Evolutionary conservation across 2,888 invertebrate species (phyloP), one percentile per base, ranked within the genome.

Genomic region (Epicampocera succincta): DNA sequence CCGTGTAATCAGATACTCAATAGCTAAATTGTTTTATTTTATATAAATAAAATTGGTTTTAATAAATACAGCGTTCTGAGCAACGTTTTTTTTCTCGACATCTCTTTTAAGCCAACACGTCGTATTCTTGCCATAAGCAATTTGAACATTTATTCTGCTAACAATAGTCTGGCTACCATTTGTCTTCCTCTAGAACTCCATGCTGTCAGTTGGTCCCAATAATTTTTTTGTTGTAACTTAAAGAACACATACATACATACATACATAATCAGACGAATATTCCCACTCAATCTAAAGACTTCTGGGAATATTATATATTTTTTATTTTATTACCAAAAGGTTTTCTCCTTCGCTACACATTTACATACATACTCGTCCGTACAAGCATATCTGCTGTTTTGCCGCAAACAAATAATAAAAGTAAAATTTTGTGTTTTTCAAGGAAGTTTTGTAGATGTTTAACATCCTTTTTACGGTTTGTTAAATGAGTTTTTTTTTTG

Each of bases 401-500:
- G 11, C 1, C 58, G 44, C 1, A 74, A 60, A 58, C 21, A n/a
- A 38, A 33, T 33, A 60, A 68, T 38, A 40, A 54, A 69, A 48
- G 42, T 42, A 40, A 13, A 12, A 33, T 33, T n/a, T 19, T 25
- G 38, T 50, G 15, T 61, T 60, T 60, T 74, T 17, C 4, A 17
- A 77, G 65, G 44, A 72, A 66, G 50, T 60, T 48, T 12, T 38
- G 68, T n/a, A 42, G 44, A 50, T 46, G 33, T 72, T 72, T 15
- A 72, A 66, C 72, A 66, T 78, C 52, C 42, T 52, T 78, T 78
- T 78, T 60, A 72, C 21, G 60, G 66, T 78, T 78, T 72, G 72
- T 60, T 60, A 60, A 78, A 66, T 52, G 21, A 56, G 40, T 13
- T 69, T 63, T 21, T 60, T 60, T 1, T 19, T 25, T 33, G 15